Percentiles rank a stretch among this genome's conserved stretches.
Conservation (phyloP, 2,797 vertebrate species). For the Gila robusta region DNA sequence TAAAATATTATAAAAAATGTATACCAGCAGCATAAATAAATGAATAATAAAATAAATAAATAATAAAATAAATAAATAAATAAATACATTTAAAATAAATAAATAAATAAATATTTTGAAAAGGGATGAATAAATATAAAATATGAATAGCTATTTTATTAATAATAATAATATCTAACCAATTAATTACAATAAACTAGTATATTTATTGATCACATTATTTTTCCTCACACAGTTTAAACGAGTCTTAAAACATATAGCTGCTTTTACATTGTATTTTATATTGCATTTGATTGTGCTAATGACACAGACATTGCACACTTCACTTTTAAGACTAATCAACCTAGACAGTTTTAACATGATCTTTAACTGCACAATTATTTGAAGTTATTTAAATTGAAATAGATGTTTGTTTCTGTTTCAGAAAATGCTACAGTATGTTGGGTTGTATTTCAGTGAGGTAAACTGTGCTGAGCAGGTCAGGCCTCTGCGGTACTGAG, state of each 20-base stretch:
- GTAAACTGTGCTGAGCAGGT: conserved; percentile 11
- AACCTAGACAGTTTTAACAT: not conserved
- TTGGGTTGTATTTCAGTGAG: not conserved
- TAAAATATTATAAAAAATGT: too few species aligned
- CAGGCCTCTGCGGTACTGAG: not conserved
- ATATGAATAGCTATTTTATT: too few species aligned
- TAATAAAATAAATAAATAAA: too few species aligned
- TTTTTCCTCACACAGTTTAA: not conserved
- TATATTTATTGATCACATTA: not conserved
- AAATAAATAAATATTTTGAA: too few species aligned
- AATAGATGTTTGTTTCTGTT: conserved; percentile 10
- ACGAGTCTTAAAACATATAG: not conserved
- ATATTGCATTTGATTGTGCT: not conserved
- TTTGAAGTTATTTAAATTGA: not conserved
- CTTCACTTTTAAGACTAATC: not conserved
- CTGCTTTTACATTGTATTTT: too few species aligned
- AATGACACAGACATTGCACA: not conserved
- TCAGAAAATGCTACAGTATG: not conserved
- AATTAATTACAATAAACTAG: too few species aligned
- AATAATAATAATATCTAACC: too few species aligned
- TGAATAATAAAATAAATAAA: too few species aligned
- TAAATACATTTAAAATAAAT: too few species aligned
- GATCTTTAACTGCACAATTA: not conserved
- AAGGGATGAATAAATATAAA: too few species aligned
- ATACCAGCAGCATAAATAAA: too few species aligned